Base-by-base conservation (phyloP, 2,797 vertebrate species). In the Apogon talboti region DNA sequence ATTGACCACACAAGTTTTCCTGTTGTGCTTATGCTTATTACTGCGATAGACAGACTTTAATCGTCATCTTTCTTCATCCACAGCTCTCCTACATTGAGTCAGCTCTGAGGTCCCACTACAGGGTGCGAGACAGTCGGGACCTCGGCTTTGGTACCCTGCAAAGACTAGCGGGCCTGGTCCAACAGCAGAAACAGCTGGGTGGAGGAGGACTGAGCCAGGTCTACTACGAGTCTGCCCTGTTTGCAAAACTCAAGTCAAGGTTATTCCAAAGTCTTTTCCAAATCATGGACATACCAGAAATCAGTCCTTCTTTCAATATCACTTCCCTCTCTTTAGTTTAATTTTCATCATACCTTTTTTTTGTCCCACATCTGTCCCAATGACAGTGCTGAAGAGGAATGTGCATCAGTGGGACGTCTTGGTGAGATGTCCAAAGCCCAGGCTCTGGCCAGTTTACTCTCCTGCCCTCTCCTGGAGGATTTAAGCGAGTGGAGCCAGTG, bases 401-500 rank as follows among this genome's bases (percentile, higher is more conserved):
- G 43, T 7, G 88, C 85, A 65, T 71, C 82, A 0, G 93, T 93
- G 44, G 93, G 94, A 2, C 18, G 84, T 1, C 84, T 93, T 8
- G 94, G 94, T 3, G 88, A 92, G 18, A 78, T 91, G 82, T 83
- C 83, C 33, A 86, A 77, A 16, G 75, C 77, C 1, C 86, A 92
- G 68, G 93, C 94, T 2, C 38, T 93, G 74, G 86, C 84, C 51
- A 87, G 92, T 72, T 49, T 95, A 74, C 83, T 91, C 2, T 91
- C 90, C 37, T 93, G 93, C 58, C 94, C 94, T 11, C 83, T 95
- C 40, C 82, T 95, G 82, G 93, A 94, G 62, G 89, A 95, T 56
- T 56, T 95, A 35, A 77, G 68, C 24, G 81, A 93, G 68, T 95
- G 94, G 94, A 93, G 92, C 66, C 92, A 94, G 7, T 95, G 94